These are phyloP conservation scores for Otus sunia DNA, from an alignment of 2,113 vertebrate species.

Conservation along the genomic window DNA sequence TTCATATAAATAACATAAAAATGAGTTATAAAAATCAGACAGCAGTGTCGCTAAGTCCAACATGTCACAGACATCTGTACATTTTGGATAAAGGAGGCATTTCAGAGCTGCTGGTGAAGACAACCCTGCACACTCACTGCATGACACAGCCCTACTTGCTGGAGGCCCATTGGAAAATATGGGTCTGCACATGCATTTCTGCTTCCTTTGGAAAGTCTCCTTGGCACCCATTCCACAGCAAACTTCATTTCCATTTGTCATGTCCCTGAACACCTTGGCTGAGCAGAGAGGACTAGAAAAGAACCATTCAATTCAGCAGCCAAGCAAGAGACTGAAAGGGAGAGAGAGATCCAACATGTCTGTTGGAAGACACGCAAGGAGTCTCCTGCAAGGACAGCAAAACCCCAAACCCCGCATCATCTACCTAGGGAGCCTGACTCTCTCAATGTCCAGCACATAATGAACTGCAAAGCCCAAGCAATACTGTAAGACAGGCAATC, in stretches of 20 bases:
- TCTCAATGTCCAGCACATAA: background rate
- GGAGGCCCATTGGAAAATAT: background rate
- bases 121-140: background rate
- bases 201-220: background rate
- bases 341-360: background rate
- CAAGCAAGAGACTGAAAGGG: background rate
- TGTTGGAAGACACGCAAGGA: background rate
- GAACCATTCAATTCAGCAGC: background rate
- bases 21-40: background rate
- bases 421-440: background rate
- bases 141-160: background rate
- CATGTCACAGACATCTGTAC: background rate
- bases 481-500: background rate
- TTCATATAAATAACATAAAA: background rate
- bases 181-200: background rate
- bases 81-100: background rate
- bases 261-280: background rate
- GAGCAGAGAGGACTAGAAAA: background rate
- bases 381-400: background rate
- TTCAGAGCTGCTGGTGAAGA: background rate
- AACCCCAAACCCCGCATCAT: background rate
- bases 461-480: background rate
- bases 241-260: background rate
- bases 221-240: background rate
- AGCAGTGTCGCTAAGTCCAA: background rate